A percentile compares a stretch with the other conserved stretches of the same genome.
phyloP scores from a whole-genome alignment of 2,888 invertebrate species.

The Microctonus brassicae region DNA sequence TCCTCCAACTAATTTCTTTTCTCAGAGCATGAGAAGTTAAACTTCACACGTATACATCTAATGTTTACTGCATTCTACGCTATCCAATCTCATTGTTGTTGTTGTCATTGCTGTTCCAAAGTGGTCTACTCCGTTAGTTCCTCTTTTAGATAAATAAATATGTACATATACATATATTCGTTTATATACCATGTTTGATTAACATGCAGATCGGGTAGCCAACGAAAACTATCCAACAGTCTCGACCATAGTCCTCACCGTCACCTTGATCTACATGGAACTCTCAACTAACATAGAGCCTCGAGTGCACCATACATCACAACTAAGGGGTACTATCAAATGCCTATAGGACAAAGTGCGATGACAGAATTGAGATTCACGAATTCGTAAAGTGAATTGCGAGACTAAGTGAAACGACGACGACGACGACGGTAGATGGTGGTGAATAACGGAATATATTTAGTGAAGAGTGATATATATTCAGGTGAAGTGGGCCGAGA shows the following conservation, averaged over 20 bases:
- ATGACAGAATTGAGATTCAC: constrained; percentile 43
- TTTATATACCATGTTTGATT: constrained; percentile 38
- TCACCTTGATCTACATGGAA: constrained; percentile 27
- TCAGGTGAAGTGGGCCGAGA: too few species aligned
- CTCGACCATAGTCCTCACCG: constrained; percentile 16
- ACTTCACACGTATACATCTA: too few species aligned
- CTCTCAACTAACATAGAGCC: constrained; percentile 23
- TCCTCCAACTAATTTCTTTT: too few species aligned
- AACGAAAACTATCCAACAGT: constrained; percentile 42
- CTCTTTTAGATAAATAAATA: constrained; percentile 9
- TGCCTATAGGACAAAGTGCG: constrained; percentile 23
- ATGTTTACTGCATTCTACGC: too few species aligned
- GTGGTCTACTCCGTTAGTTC: background rate
- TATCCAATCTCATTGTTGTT: too few species aligned
- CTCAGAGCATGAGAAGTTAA: too few species aligned
- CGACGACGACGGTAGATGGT: constrained; percentile 3
- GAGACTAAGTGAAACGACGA: background rate
- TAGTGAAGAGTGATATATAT: background rate
- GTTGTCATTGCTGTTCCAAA: background rate
- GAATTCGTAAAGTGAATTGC: constrained; percentile 39
- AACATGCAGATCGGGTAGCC: constrained; percentile 47
- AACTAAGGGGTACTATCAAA: background rate
- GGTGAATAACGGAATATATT: constrained; percentile 14
- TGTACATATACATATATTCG: background rate
- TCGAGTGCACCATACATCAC: constrained; percentile 18